Base-by-base conservation (phyloP, 1,140 invertebrate species). In the Adoxophyes honmai region DNA sequence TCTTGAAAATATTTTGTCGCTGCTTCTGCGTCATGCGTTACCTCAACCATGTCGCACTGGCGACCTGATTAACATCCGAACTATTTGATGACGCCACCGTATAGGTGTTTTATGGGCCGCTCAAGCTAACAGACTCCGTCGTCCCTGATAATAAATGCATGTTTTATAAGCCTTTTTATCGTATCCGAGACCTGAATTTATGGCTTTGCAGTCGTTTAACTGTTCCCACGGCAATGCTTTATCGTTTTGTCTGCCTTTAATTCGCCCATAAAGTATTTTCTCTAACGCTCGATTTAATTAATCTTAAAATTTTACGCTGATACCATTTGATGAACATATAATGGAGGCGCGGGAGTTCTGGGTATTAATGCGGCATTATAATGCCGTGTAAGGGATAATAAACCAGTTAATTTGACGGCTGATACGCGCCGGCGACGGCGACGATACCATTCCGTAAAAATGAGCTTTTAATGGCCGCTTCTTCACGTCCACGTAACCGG, bases 131-230 rank as follows among this genome's bases (percentile, higher is more conserved):
- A 9, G 36, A n/a, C 36, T n/a, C 9, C 36, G 36, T 13, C 36
- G 13, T 13, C 13, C 10, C 36, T 57, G 63, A 69, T 69, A 73
- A 69, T 69, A 64, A 72, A 67, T 67, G 64, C 64, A 71, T 62
- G 48, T 66, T 65, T 71, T 68, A 68, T 68, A 65, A 71, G 60
- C 42, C 57, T 57, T 59, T 70, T 69, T 67, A 73, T 70, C 66
- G 64, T 54, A 11, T 35, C 34, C 56, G 52, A 60, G 59, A 64
- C 57, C 37, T 44, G 14, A 60, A 71, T 68, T 71, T 66, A 71
- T 66, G 60, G 36, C 38, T 63, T 68, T 59, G 52, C 59, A 66
- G 59, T 54, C 60, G 60, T 60, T 58, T 59, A 58, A 66, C 57
- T 34, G 62, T 70, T 73, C 70, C 67, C 70, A 70, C 67, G 70